Base-by-base conservation (phyloP, 2,888 invertebrate species). In the Agrochola litura region DNA sequence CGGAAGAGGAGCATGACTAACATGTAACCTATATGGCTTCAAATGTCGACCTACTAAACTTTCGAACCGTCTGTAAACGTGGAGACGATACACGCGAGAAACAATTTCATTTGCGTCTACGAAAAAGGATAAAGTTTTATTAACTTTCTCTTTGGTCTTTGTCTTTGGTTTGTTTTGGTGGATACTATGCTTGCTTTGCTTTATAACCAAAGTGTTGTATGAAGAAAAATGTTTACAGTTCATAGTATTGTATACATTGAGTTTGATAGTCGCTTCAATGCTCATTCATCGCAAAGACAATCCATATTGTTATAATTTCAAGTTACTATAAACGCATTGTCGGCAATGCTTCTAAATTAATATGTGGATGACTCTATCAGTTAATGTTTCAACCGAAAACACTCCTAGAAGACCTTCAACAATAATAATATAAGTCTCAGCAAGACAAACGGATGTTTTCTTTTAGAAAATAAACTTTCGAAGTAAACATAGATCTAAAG, bases 21-120 rank as follows among this genome's bases (percentile, higher is more conserved):
- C 81, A 70, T 68, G 76, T 85, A 85, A 81, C 82, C 82, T 81
- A 83, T 83, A 85, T 85, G 82, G 69, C 85, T 81, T 76, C 69
- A 46, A 54, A 76, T 85, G 70, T 64, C 84, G 85, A 73, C 82
- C 82, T 64, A 83, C 58, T 85, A 81, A 83, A 76, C 85, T 85
- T 83, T 81, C 69, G n/a, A 82, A 63, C 76, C 19, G 76, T 58
- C 73, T 71, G 30, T 64, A 71, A 83, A 63, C 37, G 61, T 52
- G 49, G 68, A 67, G 67, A 72, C 66, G 61, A 81, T 82, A 69
- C 69, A 69, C 30, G n/a, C 65, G 41, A 66, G 65, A 76, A 81
- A 58, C 68, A 46, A 75, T 81, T 84, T 81, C 52, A 61, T 73
- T 81, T 19, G 43, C 56, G 37, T 49, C 54, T 67, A 64, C 37